phyloP scores from a whole-genome alignment of 2,797 vertebrate species.

The Myotis vivesi region DNA sequence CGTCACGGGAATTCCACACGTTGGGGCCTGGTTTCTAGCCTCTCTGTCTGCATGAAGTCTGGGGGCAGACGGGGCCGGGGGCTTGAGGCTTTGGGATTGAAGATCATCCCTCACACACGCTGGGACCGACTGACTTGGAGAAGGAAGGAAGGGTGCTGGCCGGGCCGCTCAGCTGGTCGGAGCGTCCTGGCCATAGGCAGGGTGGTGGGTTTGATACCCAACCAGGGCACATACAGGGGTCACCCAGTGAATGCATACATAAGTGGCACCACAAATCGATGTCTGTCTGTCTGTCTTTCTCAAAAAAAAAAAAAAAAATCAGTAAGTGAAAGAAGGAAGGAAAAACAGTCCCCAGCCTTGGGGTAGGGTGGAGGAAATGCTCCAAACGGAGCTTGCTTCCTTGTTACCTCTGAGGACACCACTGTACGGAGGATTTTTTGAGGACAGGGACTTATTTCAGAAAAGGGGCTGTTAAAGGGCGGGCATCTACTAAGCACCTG shows the following conservation, averaged over 20 bases:
- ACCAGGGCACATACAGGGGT: not conserved
- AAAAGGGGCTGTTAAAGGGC: not conserved
- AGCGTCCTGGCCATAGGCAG: not conserved
- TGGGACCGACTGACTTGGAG: not conserved
- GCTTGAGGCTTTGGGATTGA: not conserved
- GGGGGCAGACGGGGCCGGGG: not conserved
- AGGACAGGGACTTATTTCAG: not conserved
- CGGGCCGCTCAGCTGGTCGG: not conserved
- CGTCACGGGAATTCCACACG: not conserved
- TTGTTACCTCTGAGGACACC: not conserved
- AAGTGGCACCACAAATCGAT: not conserved
- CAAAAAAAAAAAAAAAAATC: no score
- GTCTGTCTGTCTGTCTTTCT: not conserved
- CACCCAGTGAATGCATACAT: not conserved
- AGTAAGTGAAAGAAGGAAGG: not conserved
- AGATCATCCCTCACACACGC: not conserved
- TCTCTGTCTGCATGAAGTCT: not conserved
- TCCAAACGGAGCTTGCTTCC: not conserved
- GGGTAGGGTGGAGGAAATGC: no score
- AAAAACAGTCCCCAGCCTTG: not conserved
- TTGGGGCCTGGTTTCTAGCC: not conserved
- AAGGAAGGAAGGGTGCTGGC: not conserved
- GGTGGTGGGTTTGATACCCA: not conserved
- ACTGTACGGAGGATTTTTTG: not conserved
- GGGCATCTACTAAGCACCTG: not conserved